Evolutionary conservation across 2,113 vertebrate genomes (phyloP).

Genomic region (Gnathonemus longibarbis): DNA sequence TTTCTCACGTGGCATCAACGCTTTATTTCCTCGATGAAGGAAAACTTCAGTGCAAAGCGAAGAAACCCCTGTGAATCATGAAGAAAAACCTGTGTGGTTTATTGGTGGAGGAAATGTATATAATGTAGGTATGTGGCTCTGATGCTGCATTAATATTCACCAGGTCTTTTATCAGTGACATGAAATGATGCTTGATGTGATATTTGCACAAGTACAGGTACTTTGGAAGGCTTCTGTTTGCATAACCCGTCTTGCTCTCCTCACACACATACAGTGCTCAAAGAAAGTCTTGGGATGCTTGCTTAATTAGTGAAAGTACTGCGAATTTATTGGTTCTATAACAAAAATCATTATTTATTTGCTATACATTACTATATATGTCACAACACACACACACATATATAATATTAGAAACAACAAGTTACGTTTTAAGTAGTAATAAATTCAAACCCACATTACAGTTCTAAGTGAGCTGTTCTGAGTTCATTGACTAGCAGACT

Average conservation of each 20-base stretch:
- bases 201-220: background rate
- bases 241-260: background rate
- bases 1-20: background rate
- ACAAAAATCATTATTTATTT: background rate
- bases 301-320: background rate
- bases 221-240: background rate
- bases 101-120: background rate
- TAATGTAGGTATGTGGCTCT: background rate
- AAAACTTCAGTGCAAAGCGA: background rate
- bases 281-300: background rate
- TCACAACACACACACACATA: no score
- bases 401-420: background rate
- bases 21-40: background rate
- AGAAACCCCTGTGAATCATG: background rate
- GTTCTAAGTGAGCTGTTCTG: background rate
- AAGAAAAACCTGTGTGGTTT: background rate
- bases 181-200: background rate
- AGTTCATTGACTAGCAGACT: background rate
- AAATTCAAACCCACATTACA: background rate
- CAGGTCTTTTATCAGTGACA: background rate
- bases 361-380: background rate
- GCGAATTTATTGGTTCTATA: background rate
- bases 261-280: background rate
- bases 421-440: background rate
- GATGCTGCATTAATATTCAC: background rate